phyloP scores from a whole-genome alignment of 1,140 invertebrate genomes.

The Drosophila mauritiana region DNA sequence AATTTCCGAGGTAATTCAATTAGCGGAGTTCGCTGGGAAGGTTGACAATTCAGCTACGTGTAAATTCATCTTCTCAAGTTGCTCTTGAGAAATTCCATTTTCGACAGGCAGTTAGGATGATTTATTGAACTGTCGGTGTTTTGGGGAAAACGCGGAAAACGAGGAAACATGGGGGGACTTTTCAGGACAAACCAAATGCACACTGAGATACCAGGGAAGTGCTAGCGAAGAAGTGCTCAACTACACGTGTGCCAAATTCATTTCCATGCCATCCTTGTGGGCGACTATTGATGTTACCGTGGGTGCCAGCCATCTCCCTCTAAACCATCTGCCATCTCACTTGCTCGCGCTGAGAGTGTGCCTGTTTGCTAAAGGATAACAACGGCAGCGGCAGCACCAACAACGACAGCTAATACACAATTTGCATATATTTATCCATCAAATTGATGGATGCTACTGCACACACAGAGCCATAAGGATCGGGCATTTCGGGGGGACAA shows the following conservation, averaged over 20 bases:
- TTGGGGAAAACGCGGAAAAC: no score
- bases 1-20: conserved; percentile 65
- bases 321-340: not conserved
- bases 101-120: conserved; percentile 77
- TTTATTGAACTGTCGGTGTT: conserved; percentile 68
- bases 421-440: conserved; percentile 85
- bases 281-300: conserved; percentile 58
- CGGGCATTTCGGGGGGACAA: not conserved
- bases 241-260: conserved; percentile 82
- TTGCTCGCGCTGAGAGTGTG: conserved; percentile 18
- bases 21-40: conserved; percentile 30
- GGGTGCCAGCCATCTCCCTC: conserved; percentile 3
- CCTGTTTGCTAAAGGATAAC: conserved; percentile 81
- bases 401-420: conserved; percentile 84
- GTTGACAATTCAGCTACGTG: conserved; percentile 2
- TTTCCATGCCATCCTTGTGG: conserved; percentile 69
- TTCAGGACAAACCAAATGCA: conserved; percentile 38
- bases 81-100: conserved; percentile 67
- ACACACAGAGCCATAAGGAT: conserved; percentile 46
- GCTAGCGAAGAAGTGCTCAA: conserved; percentile 66
- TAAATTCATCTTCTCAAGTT: conserved; percentile 32
- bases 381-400: conserved; percentile 46
- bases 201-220: conserved; percentile 11
- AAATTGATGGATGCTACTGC: conserved; percentile 84
- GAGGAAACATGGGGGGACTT: not conserved